Conservation (phyloP, 2,113 vertebrate genomes). For the Climacteris rufus region DNA sequence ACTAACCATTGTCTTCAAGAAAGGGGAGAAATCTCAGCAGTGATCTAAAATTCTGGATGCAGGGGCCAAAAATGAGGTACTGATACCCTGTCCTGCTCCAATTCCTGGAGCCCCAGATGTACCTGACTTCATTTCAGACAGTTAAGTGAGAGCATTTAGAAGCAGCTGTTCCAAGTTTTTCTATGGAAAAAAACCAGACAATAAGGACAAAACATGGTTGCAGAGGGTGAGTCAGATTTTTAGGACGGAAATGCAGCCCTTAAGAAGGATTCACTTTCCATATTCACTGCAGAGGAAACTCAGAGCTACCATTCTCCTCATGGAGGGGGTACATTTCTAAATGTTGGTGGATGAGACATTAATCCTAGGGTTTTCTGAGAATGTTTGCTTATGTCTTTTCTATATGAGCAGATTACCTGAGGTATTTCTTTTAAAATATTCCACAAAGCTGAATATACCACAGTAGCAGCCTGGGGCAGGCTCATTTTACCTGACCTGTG, state of each 20-base stretch:
- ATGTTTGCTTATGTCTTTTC: background rate
- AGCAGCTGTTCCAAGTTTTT: background rate
- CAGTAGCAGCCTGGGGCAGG: background rate
- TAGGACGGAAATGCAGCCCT: background rate
- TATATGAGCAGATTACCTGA: background rate
- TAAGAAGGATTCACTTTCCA: background rate
- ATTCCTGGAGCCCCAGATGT: background rate
- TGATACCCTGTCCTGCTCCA: background rate
- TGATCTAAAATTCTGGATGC: background rate
- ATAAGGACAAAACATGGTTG: fast-evolving
- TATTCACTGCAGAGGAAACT: background rate
- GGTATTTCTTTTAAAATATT: background rate
- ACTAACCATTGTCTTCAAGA: background rate
- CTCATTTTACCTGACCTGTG: fast-evolving
- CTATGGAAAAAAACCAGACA: fast-evolving
- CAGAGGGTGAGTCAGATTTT: background rate
- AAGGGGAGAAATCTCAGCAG: background rate
- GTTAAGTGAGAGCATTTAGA: background rate
- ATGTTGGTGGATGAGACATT: background rate
- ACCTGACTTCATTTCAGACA: background rate
- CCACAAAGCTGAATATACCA: background rate
- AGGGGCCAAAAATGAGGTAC: background rate
- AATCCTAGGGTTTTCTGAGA: background rate
- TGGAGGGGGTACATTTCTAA: background rate
- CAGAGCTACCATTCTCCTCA: background rate